Base-by-base conservation (phyloP, 1,140 invertebrate genomes). In the Pentalonia nigronervosa region DNA sequence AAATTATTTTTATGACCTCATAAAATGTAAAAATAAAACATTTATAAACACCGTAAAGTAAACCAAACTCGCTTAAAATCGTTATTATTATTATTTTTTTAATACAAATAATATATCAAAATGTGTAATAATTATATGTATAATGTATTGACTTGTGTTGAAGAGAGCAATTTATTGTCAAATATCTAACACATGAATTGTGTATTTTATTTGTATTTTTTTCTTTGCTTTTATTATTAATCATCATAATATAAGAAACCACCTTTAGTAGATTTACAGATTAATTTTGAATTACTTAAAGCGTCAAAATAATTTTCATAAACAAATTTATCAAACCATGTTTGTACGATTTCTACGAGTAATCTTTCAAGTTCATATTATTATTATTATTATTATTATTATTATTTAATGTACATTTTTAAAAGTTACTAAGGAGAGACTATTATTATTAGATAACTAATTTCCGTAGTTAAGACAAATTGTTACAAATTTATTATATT, bases 11-110 rank as follows among this genome's bases (percentile, higher is more conserved):
- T 76, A 76, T 76, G 60, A 76, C 30, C 60, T n/a, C 60, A 76
- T 76, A 76, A n/a, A 76, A 30, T 76, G n/a, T 76, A 76, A 76
- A n/a, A 76, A 76, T 76, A 76, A 76, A 76, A 76, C n/a, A 76
- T 76, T 76, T 76, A 76, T 76, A 76, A 76, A n/a, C 14, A 76
- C n/a, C n/a, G n/a, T 76, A 76, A 76, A 76, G 60, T 76, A n/a
- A 76, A 76, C 60, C 60, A 76, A 76, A 14, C 60, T 20, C n/a
- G 60, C n/a, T n/a, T n/a, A 20, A 76, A n/a, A n/a, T 20, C 1
- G 30, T 76, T n/a, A 7, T 76, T 76, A 7, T 76, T 76, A n/a
- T 60, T 60, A 30, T 67, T 67, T 67, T 67, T 76, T 76, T 2
- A 76, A 76, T n/a, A 30, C 14, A 76, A 76, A n/a, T 60, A 60